Base-by-base conservation (phyloP, 2,888 invertebrate species). In the Bembecia ichneumoniformis region DNA sequence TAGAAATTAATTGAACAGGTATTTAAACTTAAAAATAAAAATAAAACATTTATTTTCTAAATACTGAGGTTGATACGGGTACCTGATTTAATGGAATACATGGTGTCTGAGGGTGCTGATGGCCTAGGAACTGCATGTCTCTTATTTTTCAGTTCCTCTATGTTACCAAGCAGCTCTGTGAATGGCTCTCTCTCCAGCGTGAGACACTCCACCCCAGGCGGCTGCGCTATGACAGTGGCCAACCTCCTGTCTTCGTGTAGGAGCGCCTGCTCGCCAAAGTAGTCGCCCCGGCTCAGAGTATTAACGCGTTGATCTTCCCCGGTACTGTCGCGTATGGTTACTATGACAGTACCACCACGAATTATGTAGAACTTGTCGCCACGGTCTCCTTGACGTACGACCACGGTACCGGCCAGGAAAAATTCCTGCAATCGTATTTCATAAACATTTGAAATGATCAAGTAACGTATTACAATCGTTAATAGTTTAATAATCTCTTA, bases 281-380 rank as follows among this genome's bases (percentile, higher is more conserved):
- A 97, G 54, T 95, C 91, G 0, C 96, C 96, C 43, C 92, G 90
- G 28, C 89, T 89, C 16, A 96, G 87, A 9, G 89, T 86, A 7
- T 93, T 92, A 16, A 96, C 91, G 13, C 91, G 87, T 54, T 89
- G 86, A 55, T 94, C 93, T 0, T 82, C 88, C 10, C 83, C 87
- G 35, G 89, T 89, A 3, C 88, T 89, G 9, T 89, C 89, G 17
- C 88, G 84, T 67, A 93, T 93, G 10, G 92, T 92, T 47, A 95
- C 91, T 47, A 90, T 89, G 4, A 95, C 96, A 13, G 90, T 91
- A 14, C 96, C 96, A 4, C 94, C 94, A 56, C 94, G 92, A 64
- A 97, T 95, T 52, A 97, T 96, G 69, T 94, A 97, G 82, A 97
- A 97, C 60, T 95, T 95, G 71, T 96, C 95, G 2, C 96, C 96